Evolutionary conservation across 2,113 vertebrate genomes (phyloP).

Genomic region (Pionites leucogaster): DNA sequence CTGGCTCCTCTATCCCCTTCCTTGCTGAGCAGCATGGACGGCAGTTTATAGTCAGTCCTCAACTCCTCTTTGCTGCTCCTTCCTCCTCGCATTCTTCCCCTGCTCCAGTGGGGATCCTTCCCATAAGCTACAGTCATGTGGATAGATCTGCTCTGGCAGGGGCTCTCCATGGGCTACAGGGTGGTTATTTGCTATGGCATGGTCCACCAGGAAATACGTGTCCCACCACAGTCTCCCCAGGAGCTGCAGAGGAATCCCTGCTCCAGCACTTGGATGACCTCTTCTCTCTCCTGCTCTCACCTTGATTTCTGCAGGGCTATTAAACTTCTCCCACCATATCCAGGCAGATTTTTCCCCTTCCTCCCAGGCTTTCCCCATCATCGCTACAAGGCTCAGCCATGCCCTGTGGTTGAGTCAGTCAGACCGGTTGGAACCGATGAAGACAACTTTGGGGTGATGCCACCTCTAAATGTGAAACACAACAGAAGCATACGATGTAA

Average conservation of each 20-base stretch:
- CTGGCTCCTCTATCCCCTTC: background rate
- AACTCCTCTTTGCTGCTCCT: background rate
- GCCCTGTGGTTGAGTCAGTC: accelerated
- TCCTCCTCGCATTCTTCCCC: background rate
- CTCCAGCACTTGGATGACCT: accelerated
- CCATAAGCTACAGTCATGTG: background rate
- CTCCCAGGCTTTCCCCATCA: accelerated
- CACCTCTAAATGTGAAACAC: background rate
- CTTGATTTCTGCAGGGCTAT: accelerated
- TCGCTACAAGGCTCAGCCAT: background rate
- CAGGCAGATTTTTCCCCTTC: background rate
- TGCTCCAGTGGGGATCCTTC: background rate
- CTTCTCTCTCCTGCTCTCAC: accelerated
- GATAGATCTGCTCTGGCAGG: background rate
- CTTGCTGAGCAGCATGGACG: accelerated
- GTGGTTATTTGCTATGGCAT: background rate
- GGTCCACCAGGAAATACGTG: background rate
- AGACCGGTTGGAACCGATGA: background rate
- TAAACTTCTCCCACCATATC: too few relatives aligned
- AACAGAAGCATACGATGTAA: accelerated
- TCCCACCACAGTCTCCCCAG: accelerated
- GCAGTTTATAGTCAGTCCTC: background rate
- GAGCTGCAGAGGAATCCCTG: background rate
- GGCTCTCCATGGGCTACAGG: accelerated
- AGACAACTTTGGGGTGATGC: background rate